Evolutionary conservation across 2,797 vertebrate species (phyloP).

Genomic region (Semaprochilodus insignis): DNA sequence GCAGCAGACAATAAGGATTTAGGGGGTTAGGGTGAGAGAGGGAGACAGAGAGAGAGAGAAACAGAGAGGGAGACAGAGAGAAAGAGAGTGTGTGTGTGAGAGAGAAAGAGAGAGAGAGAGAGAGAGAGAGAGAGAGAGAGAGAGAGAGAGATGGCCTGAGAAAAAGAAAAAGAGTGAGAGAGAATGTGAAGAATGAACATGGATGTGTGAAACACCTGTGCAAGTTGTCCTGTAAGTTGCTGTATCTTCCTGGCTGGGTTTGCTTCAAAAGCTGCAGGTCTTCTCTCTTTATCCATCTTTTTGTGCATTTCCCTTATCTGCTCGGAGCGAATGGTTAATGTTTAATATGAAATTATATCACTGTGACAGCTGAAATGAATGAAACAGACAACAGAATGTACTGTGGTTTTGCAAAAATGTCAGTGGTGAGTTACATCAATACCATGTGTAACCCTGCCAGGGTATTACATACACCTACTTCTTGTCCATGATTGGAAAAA

Average conservation of each 20-base stretch:
- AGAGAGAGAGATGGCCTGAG: not conserved
- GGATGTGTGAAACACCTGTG: constrained; percentile 8
- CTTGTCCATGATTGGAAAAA: not conserved
- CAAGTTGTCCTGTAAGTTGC: constrained; percentile 22
- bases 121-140: not conserved
- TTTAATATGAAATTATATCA: not conserved
- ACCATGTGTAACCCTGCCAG: not conserved
- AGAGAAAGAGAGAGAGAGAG: not conserved
- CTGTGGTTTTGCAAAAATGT: not conserved
- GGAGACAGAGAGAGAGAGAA: not conserved
- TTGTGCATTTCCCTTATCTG: constrained; percentile 50
- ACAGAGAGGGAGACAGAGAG: not conserved
- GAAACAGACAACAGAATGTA: not conserved
- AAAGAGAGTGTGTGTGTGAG: not conserved
- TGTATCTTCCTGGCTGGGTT: constrained; percentile 41
- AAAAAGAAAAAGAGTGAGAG: not conserved
- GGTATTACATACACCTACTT: not conserved
- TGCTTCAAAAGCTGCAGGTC: constrained; percentile 43
- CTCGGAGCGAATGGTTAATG: not conserved
- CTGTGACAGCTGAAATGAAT: not conserved
- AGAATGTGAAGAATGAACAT: not conserved
- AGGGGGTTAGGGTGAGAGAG: not conserved
- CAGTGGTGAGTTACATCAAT: not conserved
- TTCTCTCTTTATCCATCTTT: constrained; percentile 41
- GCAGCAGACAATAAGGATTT: not conserved